Evolutionary conservation across 2,113 vertebrate species (phyloP).

Genomic region (Synodontis membranacea): DNA sequence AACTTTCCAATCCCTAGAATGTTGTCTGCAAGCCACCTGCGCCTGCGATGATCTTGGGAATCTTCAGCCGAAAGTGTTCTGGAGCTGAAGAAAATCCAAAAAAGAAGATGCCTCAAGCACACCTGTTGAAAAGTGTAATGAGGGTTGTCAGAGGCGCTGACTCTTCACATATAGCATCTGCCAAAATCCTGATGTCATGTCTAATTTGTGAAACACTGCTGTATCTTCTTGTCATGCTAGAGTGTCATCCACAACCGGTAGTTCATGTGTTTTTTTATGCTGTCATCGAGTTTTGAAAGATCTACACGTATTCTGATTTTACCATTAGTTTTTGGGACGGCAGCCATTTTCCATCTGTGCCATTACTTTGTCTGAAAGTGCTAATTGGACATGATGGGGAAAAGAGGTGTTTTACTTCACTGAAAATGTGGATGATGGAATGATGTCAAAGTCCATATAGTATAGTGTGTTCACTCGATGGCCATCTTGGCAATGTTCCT

Average conservation of each 20-base stretch:
- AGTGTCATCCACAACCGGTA: background rate
- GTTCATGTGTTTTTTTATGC: background rate
- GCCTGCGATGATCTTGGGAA: constrained; percentile 1
- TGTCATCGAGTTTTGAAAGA: constrained; percentile 1
- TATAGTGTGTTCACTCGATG: background rate
- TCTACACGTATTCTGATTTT: background rate
- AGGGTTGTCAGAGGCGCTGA: constrained; percentile 6
- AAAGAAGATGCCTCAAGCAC: constrained; percentile 9
- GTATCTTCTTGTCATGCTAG: constrained; percentile 1
- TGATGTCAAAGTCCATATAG: background rate
- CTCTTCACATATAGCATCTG: constrained; percentile 14
- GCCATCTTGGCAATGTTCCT: background rate
- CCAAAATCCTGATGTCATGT: constrained; percentile 29
- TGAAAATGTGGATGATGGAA: background rate
- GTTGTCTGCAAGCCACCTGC: background rate
- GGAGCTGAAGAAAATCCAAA: constrained; percentile 5
- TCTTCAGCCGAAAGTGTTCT: constrained; percentile 7
- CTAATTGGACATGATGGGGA: background rate
- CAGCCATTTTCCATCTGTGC: background rate
- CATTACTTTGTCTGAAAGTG: background rate
- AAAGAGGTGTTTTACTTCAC: background rate
- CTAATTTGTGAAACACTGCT: constrained; percentile 26
- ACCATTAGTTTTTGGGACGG: background rate
- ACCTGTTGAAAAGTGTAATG: constrained; percentile 30
- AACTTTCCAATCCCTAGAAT: constrained; percentile 12